Evolutionary conservation across 2,797 vertebrate species (phyloP), one percentile per base, ranked within the genome.

Genomic region (Clamator glandarius): DNA sequence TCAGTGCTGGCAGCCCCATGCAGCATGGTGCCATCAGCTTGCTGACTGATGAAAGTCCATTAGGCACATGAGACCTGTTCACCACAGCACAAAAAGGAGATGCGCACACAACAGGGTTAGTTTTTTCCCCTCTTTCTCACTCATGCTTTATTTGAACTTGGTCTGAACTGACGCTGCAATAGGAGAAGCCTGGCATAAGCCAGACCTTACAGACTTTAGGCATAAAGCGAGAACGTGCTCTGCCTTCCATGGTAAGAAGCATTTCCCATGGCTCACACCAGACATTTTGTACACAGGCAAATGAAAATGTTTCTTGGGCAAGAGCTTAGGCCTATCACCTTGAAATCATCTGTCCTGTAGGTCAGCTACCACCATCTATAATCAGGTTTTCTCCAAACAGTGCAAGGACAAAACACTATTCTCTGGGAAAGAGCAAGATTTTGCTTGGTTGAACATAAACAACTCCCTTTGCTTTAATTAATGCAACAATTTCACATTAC

Each of bases 381-480:
- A 62, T 68, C 55, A 29, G 16, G 29, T 41, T 21, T 85, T 75
- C 77, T 77, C 75, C 72, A 74, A 76, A 20, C 33, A 77, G 17
- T 25, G 12, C 4, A 35, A 62, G 55, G 78, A 42, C 72, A 83
- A 90, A 92, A 89, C 39, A 62, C 55, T 29, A 7, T 12, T 52
- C 79, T 75, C 41, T 90, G 63, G 90, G 33, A 66, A 90, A 80
- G 24, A 77, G 64, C 29, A 55, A 2, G 9, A 64, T 51, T 94
- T 82, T 84, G 44, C 69, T 84, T 55, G 57, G 58, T 39, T 91
- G 83, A 86, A 91, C 84, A 89, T 62, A 89, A 89, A 93, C 48
- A 77, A 85, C 62, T 89, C 63, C 57, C 24, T 93, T 85, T 83
- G 77, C 63, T 90, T 95, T 90, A 44, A 85, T 68, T 86, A 83